These are phyloP conservation scores for Lasioglossum figueresi DNA, from an alignment of 2,888 invertebrate genomes.

Conservation along the genomic window DNA sequence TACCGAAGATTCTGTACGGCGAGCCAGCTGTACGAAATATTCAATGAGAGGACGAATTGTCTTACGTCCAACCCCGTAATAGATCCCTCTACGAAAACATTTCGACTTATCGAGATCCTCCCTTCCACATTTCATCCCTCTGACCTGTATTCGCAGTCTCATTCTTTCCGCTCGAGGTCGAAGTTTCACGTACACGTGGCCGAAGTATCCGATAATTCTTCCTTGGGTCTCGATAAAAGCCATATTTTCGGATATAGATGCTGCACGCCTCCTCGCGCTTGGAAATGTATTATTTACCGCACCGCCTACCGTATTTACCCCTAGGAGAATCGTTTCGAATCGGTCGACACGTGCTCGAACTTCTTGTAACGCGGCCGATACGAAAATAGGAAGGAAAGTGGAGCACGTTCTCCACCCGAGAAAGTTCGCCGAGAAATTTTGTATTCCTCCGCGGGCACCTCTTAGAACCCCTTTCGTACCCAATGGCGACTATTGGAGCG, in stretches of 20 bases:
- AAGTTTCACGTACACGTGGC: constrained; percentile 47
- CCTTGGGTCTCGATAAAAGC: constrained; percentile 53
- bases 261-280: constrained; percentile 39
- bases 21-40: constrained; percentile 52
- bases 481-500: background rate
- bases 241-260: constrained; percentile 62
- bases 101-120: constrained; percentile 20
- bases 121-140: background rate
- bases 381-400: constrained; percentile 8
- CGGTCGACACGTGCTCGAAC: constrained; percentile 36
- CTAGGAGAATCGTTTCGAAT: constrained; percentile 24
- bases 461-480: background rate
- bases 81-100: constrained; percentile 50
- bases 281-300: constrained; percentile 75
- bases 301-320: constrained; percentile 71
- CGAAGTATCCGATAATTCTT: constrained; percentile 66
- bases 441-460: background rate
- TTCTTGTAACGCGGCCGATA: constrained; percentile 24
- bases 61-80: constrained; percentile 38
- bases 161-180: background rate
- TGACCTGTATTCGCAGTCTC: background rate
- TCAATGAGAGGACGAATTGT: constrained; percentile 63
- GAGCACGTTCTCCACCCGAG: background rate
- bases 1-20: constrained; percentile 60
- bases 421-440: constrained; percentile 8